These are phyloP conservation scores for Smittia sp. DNA, from an alignment of 2,888 invertebrate genomes.

Conservation along the genomic window DNA sequence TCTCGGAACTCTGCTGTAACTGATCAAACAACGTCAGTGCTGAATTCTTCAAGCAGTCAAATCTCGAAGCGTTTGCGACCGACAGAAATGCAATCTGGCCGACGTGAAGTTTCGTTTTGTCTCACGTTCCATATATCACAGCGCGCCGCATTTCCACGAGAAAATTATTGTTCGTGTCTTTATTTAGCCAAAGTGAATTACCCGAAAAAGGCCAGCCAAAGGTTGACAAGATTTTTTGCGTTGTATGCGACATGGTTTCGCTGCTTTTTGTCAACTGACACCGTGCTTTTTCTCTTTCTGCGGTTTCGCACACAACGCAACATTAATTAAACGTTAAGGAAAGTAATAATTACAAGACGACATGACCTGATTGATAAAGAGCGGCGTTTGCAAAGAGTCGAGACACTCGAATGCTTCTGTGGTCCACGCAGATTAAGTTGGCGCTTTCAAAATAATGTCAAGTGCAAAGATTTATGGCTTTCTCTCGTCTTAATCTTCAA, in stretches of 20 bases:
- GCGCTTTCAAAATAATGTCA: too few relatives aligned
- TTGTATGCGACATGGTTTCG: not conserved
- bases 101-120: conserved; percentile 26
- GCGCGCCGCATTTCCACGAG: not conserved
- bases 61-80: not conserved
- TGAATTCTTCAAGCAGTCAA: too few relatives aligned
- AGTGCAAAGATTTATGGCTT: too few relatives aligned
- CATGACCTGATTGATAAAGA: conserved; percentile 4
- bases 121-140: conserved; percentile 40
- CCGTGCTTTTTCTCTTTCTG: not conserved
- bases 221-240: conserved; percentile 31
- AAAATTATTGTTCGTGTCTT: conserved; percentile 15
- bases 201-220: conserved; percentile 35
- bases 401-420: too few relatives aligned
- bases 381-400: not conserved
- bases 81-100: not conserved
- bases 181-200: conserved; percentile 14
- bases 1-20: too few relatives aligned
- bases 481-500: too few relatives aligned
- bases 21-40: too few relatives aligned
- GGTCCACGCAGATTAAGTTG: not conserved
- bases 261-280: not conserved
- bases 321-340: conserved; percentile 39
- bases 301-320: not conserved
- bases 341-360: conserved; percentile 19